Base-by-base conservation (phyloP, 2,888 invertebrate genomes). In the Megaustenia siamemsis region DNA sequence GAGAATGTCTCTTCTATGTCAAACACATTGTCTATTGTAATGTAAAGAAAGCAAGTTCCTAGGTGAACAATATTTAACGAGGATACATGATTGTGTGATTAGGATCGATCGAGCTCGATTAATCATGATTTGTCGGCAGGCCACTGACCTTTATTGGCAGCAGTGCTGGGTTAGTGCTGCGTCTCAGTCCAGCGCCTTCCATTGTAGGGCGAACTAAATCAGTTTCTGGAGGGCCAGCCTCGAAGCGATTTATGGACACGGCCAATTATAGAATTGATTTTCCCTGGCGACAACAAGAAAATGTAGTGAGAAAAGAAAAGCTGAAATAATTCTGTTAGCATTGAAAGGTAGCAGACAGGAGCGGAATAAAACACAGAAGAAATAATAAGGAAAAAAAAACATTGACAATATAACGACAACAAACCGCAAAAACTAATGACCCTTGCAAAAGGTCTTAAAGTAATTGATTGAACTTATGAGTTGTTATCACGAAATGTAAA, bases 101-200 rank as follows among this genome's bases (percentile, higher is more conserved):
- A 82, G 82, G 73, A 82, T 82, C 82, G 82, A 82, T 82, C 43
- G 56, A 2, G 38, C 35, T 32, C 60, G 71, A 82, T 82, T 73
- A 82, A 82, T 82, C 82, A 82, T 73, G 82, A 82, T 82, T 82
- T 82, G 82, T 82, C 73, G 71, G 32, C 73, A 56, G 49, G n/a
- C 40, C 56, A n/a, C 24, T 82, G 82, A 82, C 75, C 82, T 82
- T 82, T 82, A 82, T 82, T 82, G 28, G 76, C 28, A 76, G 66
- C 76, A 82, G 66, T 75, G 73, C 60, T 71, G 35, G 73, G 35
- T 82, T 73, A 82, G 24, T n/a, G 73, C 82, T 56, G 40, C 35
- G 56, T 53, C 40, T 28, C 73, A 68, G 56, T 38, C 35, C 73
- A 49, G 53, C 80, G 38, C 38, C 40, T 60, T 77, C 77, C 45